A percentile compares a stretch with the other conserved stretches of the same genome.
phyloP scores from a whole-genome alignment of 1,140 invertebrate genomes.

The Agrilus planipennis region DNA sequence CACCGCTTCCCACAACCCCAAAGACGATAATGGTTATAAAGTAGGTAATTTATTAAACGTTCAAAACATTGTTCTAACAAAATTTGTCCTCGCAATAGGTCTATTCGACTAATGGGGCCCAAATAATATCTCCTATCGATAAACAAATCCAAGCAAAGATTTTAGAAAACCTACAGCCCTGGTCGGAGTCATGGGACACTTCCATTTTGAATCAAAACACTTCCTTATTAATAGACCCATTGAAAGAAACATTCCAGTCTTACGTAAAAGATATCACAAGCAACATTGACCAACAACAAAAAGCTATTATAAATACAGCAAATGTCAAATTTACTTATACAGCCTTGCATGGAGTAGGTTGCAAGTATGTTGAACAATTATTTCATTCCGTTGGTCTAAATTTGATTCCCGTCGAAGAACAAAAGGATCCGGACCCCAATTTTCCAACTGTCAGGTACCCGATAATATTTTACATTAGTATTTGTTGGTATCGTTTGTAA shows the following conservation, averaged over 20 bases:
- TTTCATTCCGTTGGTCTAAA: conserved; percentile 67
- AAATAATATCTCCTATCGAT: conserved; percentile 90
- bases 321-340: conserved; percentile 76
- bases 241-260: conserved; percentile 44
- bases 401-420: conserved; percentile 69
- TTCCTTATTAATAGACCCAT: conserved; percentile 42
- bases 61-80: neutral
- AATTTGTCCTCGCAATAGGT: conserved; percentile 38
- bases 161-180: conserved; percentile 61
- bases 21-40: conserved; percentile 99
- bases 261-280: conserved; percentile 52
- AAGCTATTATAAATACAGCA: conserved; percentile 46
- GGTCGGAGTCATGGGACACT: conserved; percentile 53
- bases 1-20: conserved; percentile 98
- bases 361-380: conserved; percentile 62
- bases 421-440: conserved; percentile 86
- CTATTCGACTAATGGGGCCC: conserved; percentile 91
- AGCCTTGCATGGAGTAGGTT: conserved; percentile 96
- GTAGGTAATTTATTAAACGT: conserved; percentile 14
- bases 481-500: too few relatives aligned
- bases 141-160: conserved; percentile 76
- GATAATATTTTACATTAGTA: too few relatives aligned
- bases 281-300: conserved; percentile 38
- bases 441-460: conserved; percentile 85
- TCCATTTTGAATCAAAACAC: conserved; percentile 31